These are phyloP conservation scores for Picathartes gymnocephalus DNA, from an alignment of 2,113 vertebrate genomes.

Conservation along the genomic window DNA sequence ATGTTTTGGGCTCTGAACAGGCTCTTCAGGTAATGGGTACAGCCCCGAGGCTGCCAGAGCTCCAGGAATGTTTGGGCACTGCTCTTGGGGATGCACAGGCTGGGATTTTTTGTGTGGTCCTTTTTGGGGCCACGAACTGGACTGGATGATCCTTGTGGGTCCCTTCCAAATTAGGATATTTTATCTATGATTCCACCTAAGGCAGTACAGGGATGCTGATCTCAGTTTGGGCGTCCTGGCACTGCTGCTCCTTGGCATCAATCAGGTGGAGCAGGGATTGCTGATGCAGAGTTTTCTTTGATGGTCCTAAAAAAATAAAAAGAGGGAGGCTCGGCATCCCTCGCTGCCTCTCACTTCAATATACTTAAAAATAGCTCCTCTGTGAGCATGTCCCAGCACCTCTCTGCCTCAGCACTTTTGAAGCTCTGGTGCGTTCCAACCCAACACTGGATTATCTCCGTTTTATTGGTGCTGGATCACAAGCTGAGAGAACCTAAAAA, in stretches of 20 bases:
- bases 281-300: neutral
- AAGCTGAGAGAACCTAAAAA: neutral
- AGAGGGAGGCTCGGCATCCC: neutral
- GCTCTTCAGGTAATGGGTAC: too few relatives aligned
- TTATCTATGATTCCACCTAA: neutral
- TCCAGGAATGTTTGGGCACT: neutral
- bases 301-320: neutral
- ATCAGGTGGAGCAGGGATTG: neutral
- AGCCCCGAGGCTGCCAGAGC: neutral
- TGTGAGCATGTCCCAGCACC: neutral
- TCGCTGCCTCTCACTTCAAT: neutral
- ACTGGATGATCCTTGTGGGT: neutral
- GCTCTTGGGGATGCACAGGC: neutral
- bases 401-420: constrained; percentile 10
- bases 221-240: neutral
- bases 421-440: neutral
- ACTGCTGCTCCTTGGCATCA: neutral
- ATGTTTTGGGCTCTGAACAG: neutral
- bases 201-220: neutral
- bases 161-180: neutral
- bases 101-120: neutral
- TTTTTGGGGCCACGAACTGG: neutral
- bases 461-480: neutral
- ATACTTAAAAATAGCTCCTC: neutral
- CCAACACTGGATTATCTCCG: neutral